A percentile compares a stretch with the other conserved stretches of the same genome.
These are phyloP conservation scores for Drosophila chauvacae DNA, from an alignment of 1,140 invertebrate species.

Conservation along the genomic window DNA sequence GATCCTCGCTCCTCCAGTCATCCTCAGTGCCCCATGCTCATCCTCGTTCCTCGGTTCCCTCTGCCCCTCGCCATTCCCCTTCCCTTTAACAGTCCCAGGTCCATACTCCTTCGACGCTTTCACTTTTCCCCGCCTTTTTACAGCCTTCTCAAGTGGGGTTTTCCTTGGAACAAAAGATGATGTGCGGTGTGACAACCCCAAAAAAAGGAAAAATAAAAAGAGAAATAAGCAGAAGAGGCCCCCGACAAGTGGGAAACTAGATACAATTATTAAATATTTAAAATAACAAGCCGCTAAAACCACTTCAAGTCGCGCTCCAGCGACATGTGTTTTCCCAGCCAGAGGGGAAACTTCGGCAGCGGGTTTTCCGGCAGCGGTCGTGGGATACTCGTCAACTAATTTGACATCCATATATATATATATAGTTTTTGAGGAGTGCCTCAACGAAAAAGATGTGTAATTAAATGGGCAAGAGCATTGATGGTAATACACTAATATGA, in stretches of 20 bases:
- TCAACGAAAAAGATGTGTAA: neutral
- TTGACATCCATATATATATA: conserved; percentile 29
- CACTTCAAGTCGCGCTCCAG: conserved; percentile 72
- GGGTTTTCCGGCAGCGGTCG: conserved; percentile 37
- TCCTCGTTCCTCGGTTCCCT: neutral
- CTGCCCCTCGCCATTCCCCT: neutral
- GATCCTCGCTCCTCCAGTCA: conserved; percentile 2
- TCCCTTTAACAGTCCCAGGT: neutral
- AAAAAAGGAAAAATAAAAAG: conserved; percentile 9
- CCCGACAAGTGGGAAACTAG: conserved; percentile 72
- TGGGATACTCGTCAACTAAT: conserved; percentile 64
- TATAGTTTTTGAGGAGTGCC: neutral
- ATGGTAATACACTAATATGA: neutral
- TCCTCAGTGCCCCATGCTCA: neutral
- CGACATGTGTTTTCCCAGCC: conserved; percentile 30
- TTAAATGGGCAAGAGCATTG: too few species aligned
- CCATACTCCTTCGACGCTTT: conserved; percentile 54
- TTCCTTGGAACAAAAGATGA: conserved; percentile 65
- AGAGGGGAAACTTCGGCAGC: neutral
- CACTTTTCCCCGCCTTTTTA: conserved; percentile 65
- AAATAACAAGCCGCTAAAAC: conserved; percentile 62
- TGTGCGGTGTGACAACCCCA: conserved; percentile 44
- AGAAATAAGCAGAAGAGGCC: neutral
- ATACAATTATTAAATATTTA: conserved; percentile 83
- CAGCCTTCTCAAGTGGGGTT: conserved; percentile 70